These are phyloP conservation scores for Xiphydria camelus DNA, from an alignment of 2,888 invertebrate species.

Conservation along the genomic window DNA sequence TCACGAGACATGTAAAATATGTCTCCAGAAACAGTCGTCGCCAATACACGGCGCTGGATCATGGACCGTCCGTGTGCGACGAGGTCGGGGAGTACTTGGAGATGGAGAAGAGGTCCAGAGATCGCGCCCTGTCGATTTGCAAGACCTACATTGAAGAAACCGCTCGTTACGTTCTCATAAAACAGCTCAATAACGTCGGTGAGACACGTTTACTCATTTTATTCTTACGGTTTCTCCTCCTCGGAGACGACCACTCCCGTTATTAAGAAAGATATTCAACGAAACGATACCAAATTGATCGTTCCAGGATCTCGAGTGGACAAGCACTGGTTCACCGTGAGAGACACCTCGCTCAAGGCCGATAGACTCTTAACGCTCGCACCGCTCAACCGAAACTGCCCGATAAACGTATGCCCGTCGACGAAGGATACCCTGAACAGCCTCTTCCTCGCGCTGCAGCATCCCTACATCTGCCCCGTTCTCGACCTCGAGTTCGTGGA, in stretches of 20 bases:
- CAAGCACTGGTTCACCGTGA: conserved; percentile 90
- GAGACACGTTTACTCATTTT: conserved; percentile 27
- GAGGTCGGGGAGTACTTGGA: conserved; percentile 65
- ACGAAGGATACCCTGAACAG: conserved; percentile 75
- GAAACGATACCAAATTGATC: background rate
- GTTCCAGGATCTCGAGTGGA: conserved; percentile 73
- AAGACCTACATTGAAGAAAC: conserved; percentile 65
- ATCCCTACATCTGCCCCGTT: conserved; percentile 91
- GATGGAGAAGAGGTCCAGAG: conserved; percentile 67
- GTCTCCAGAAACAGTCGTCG: conserved; percentile 58
- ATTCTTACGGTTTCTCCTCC: background rate
- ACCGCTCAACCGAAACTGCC: conserved; percentile 67
- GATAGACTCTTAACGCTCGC: conserved; percentile 77
- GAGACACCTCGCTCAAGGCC: conserved; percentile 78
- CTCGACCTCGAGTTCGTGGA: conserved; percentile 77
- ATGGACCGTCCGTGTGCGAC: conserved; percentile 60
- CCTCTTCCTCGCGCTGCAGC: conserved; percentile 82
- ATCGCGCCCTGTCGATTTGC: conserved; percentile 70
- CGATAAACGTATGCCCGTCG: conserved; percentile 68
- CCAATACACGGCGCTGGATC: conserved; percentile 71
- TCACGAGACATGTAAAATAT: too few species aligned
- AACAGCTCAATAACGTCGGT: conserved; percentile 80
- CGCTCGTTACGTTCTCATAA: conserved; percentile 75
- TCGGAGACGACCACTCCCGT: background rate
- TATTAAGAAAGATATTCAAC: background rate